Percentiles rank a stretch among this genome's conserved stretches.
phyloP scores from a whole-genome alignment of 2,113 vertebrate species.

The Aldabrachelys gigantea region DNA sequence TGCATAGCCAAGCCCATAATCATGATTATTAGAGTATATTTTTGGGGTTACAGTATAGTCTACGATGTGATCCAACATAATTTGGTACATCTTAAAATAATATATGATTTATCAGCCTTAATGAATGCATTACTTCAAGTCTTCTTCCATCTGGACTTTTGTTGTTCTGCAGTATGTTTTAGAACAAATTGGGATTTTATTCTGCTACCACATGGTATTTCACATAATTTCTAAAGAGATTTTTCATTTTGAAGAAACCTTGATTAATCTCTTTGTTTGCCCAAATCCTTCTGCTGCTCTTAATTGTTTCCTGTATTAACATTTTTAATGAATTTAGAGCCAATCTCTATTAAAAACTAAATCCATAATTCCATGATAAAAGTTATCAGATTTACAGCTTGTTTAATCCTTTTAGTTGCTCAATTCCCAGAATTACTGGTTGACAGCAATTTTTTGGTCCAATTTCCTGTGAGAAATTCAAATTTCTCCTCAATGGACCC shows the following conservation, averaged over 20 bases:
- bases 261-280: constrained; percentile 67
- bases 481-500: background rate
- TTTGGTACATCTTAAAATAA: constrained; percentile 63
- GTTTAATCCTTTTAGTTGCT: constrained; percentile 52
- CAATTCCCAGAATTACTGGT: constrained; percentile 41
- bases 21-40: background rate
- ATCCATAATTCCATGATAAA: constrained; percentile 31
- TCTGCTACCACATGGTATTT: constrained; percentile 23
- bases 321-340: constrained; percentile 66
- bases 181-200: constrained; percentile 54
- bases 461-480: constrained; percentile 40
- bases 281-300: constrained; percentile 46
- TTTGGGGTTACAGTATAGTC: constrained; percentile 49
- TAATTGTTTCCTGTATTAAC: constrained; percentile 60
- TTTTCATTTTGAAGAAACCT: constrained; percentile 54
- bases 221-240: constrained; percentile 37
- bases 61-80: constrained; percentile 47
- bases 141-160: constrained; percentile 62
- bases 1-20: constrained; percentile 6
- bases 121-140: constrained; percentile 52
- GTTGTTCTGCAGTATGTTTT: constrained; percentile 33
- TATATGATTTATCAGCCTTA: constrained; percentile 46
- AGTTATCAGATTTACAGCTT: constrained; percentile 29
- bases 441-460: constrained; percentile 29
- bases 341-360: constrained; percentile 60